These are phyloP conservation scores for Eulimnadia texana DNA, from an alignment of 1,140 invertebrate genomes.

Conservation along the genomic window DNA sequence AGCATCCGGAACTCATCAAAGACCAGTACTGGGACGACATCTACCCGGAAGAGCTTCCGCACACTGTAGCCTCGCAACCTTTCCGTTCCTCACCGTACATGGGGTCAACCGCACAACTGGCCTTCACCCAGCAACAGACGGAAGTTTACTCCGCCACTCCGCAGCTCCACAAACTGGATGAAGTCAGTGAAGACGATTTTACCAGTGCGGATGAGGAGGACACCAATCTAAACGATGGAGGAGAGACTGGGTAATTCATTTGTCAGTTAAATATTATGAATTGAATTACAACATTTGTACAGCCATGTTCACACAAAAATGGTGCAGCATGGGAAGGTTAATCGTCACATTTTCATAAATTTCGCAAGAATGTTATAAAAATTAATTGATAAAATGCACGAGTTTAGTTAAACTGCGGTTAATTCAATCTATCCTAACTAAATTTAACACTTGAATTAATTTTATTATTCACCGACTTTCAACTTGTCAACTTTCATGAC, in stretches of 20 bases:
- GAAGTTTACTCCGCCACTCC: slow-evolving; percentile 19
- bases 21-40: slow-evolving; percentile 33
- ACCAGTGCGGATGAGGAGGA: slow-evolving; percentile 15
- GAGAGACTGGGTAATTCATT: slow-evolving; percentile 15
- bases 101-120: slow-evolving; percentile 24
- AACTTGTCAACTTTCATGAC: background rate
- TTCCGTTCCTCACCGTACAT: slow-evolving; percentile 22
- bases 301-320: no score
- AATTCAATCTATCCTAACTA: background rate
- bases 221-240: slow-evolving; percentile 20
- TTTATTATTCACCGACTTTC: background rate
- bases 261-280: background rate
- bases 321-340: background rate
- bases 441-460: background rate
- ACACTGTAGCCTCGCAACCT: slow-evolving; percentile 25
- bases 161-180: slow-evolving; percentile 11
- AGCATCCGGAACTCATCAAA: slow-evolving; percentile 30
- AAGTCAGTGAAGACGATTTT: slow-evolving; percentile 14
- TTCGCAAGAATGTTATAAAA: background rate
- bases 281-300: no score
- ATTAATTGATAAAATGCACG: background rate
- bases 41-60: slow-evolving; percentile 27
- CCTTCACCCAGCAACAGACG: slow-evolving; percentile 20
- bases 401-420: background rate
- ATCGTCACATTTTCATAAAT: background rate